phyloP scores from a whole-genome alignment of 2,888 invertebrate species.

The Philhelius pedissequus region DNA sequence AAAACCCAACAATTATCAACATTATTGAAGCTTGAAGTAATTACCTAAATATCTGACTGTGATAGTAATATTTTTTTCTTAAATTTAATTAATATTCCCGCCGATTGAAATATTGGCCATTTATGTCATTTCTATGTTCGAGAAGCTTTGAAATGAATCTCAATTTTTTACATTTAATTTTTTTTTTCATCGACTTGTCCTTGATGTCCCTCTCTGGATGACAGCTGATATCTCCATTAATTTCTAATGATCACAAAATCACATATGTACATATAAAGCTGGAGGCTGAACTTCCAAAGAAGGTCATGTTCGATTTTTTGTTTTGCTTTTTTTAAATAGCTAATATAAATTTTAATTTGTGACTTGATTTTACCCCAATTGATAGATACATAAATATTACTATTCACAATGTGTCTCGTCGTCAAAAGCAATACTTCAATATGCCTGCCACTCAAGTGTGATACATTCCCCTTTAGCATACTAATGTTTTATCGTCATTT shows the following conservation, averaged over 20 bases:
- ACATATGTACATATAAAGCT: background rate
- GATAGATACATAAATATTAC: conserved; percentile 56
- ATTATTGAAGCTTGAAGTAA: too few species aligned
- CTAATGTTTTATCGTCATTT: conserved; percentile 43
- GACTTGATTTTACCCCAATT: conserved; percentile 35
- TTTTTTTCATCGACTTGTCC: background rate
- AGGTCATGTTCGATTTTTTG: conserved; percentile 5
- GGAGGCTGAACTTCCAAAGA: conserved; percentile 24
- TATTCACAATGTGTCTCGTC: conserved; percentile 56
- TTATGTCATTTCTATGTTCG: too few species aligned
- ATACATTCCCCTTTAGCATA: conserved; percentile 45
- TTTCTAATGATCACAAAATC: background rate
- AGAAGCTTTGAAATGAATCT: too few species aligned
- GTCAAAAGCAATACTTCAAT: conserved; percentile 22
- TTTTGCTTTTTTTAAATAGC: background rate
- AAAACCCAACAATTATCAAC: too few species aligned
- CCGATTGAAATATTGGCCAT: too few species aligned
- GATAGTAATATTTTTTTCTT: too few species aligned
- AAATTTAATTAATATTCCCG: too few species aligned
- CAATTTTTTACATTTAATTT: too few species aligned
- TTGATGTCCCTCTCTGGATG: background rate
- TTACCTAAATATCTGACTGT: too few species aligned
- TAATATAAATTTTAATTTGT: too few species aligned
- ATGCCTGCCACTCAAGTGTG: conserved; percentile 59
- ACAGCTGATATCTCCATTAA: background rate